Percentiles rank a stretch among this genome's conserved stretches.
These are phyloP conservation scores for Drosophila multiciliata DNA, from an alignment of 2,888 invertebrate genomes.

Conservation along the genomic window DNA sequence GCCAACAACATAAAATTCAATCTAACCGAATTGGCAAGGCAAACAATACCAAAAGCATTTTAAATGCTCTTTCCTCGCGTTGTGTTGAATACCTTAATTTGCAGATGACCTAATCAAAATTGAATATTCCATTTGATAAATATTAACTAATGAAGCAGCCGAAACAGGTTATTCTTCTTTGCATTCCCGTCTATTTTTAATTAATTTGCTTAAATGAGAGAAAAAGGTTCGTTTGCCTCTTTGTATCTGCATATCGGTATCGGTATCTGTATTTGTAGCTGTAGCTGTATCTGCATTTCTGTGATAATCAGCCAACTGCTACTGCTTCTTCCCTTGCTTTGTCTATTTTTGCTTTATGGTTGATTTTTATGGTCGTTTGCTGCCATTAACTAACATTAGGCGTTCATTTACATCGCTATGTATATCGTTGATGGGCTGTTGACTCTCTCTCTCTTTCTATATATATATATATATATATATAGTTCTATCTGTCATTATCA, in stretches of 20 bases:
- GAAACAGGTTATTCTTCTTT: conserved; percentile 45
- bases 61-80: conserved; percentile 31
- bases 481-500: background rate
- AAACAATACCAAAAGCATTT: background rate
- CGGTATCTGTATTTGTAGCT: background rate
- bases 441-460: background rate
- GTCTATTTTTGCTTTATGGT: conserved; percentile 5
- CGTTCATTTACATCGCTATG: conserved; percentile 25
- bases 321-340: background rate
- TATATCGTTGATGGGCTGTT: conserved; percentile 35
- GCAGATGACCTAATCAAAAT: conserved; percentile 27
- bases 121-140: conserved; percentile 29
- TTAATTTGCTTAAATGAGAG: conserved; percentile 26
- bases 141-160: conserved; percentile 38
- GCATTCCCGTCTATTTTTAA: background rate
- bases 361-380: conserved; percentile 29
- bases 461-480: background rate
- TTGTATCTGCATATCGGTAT: conserved; percentile 1
- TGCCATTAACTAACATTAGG: conserved; percentile 41
- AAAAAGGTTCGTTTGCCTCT: conserved; percentile 10
- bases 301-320: conserved; percentile 3
- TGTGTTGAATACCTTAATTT: conserved; percentile 20
- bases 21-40: conserved; percentile 28
- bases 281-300: background rate
- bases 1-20: conserved; percentile 37